A percentile compares a stretch with the other conserved stretches of the same genome.
phyloP scores from a whole-genome alignment of 1,140 invertebrate species.

The Piezodorus guildinii region DNA sequence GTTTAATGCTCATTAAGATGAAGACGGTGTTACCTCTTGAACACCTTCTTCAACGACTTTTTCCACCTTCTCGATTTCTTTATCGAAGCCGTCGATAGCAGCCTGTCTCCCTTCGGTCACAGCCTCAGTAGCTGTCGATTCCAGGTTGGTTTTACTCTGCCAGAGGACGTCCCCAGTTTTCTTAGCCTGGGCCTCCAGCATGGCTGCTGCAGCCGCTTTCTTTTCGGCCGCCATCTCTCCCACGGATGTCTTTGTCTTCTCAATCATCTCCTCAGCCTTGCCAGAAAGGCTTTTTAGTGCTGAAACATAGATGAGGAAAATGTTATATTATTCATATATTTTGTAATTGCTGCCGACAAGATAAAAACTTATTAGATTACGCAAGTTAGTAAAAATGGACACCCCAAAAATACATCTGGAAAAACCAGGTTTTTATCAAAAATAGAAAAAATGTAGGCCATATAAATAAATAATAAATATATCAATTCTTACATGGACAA shows the following conservation, averaged over 20 bases:
- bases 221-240: conserved; percentile 31
- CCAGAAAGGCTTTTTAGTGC: conserved; percentile 30
- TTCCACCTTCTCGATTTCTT: conserved; percentile 25
- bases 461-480: too few relatives aligned
- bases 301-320: conserved; percentile 22
- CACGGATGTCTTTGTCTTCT: conserved; percentile 31
- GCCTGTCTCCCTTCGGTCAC: conserved; percentile 28
- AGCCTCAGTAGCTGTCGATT: conserved; percentile 25
- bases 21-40: conserved; percentile 25
- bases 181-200: conserved; percentile 30
- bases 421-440: too few relatives aligned
- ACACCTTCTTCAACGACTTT: conserved; percentile 25
- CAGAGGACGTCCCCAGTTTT: conserved; percentile 30
- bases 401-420: too few relatives aligned
- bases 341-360: too few relatives aligned
- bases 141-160: conserved; percentile 27
- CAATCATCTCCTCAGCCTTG: conserved; percentile 30
- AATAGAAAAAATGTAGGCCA: too few relatives aligned
- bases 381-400: too few relatives aligned
- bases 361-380: too few relatives aligned
- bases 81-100: conserved; percentile 31
- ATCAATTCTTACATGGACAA: too few relatives aligned
- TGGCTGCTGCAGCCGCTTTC: conserved; percentile 28
- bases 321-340: too few relatives aligned
- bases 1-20: not conserved